phyloP scores from a whole-genome alignment of 2,888 invertebrate genomes.

The Saturnia pavonia region DNA sequence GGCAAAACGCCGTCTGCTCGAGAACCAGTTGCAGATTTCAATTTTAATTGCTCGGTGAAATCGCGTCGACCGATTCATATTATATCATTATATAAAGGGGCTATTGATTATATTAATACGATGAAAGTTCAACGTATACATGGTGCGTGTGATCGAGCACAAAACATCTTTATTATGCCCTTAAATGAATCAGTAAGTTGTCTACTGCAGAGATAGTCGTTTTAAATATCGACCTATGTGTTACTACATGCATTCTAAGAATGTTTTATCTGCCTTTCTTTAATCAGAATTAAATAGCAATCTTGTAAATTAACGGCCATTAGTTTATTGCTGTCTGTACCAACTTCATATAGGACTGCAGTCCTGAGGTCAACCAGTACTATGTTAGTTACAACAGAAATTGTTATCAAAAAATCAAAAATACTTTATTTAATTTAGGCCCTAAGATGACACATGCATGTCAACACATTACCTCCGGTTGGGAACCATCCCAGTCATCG shows the following conservation, averaged over 20 bases:
- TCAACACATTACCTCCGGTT: too few relatives aligned
- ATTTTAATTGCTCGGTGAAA: conserved; percentile 40
- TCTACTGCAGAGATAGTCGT: background rate
- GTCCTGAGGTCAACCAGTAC: too few relatives aligned
- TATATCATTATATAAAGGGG: conserved; percentile 31
- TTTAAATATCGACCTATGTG: background rate
- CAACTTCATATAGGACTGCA: too few relatives aligned
- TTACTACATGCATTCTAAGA: background rate
- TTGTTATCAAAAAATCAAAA: too few relatives aligned
- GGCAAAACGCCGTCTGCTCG: conserved; percentile 5
- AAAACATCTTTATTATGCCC: conserved; percentile 12
- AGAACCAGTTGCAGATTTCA: conserved; percentile 30
- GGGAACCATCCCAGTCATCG: too few relatives aligned
- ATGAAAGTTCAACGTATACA: conserved; percentile 14
- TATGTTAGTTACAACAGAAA: too few relatives aligned
- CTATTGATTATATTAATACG: conserved; percentile 11
- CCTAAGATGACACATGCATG: too few relatives aligned
- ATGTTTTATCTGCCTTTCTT: background rate
- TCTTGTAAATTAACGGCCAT: too few relatives aligned
- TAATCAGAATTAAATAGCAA: background rate
- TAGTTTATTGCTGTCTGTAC: too few relatives aligned
- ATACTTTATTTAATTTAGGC: too few relatives aligned
- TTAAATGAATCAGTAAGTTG: conserved; percentile 1
- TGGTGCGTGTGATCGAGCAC: background rate
- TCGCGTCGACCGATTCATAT: conserved; percentile 32